A percentile compares a stretch with the other conserved stretches of the same genome.
phyloP scores from a whole-genome alignment of 2,113 vertebrate species.

The Sus scrofa region DNA sequence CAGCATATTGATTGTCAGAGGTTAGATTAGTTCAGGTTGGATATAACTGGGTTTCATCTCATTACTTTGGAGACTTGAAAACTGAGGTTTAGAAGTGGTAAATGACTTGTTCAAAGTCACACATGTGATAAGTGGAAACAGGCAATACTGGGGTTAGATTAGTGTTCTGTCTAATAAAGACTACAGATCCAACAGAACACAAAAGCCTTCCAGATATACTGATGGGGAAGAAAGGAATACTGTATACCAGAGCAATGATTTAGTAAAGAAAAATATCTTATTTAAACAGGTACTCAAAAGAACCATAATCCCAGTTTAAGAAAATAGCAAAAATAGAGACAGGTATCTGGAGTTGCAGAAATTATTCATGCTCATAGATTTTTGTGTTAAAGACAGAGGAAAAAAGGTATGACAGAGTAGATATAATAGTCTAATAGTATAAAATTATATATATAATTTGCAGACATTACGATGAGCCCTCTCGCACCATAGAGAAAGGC shows the following conservation, averaged over 20 bases:
- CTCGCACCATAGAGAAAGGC: background rate
- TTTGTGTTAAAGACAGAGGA: background rate
- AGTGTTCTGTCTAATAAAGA: background rate
- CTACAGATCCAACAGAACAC: background rate
- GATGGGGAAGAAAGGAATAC: background rate
- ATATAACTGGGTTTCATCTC: background rate
- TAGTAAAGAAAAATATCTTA: background rate
- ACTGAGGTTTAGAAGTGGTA: background rate
- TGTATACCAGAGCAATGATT: background rate
- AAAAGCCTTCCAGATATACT: background rate
- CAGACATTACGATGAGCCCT: background rate
- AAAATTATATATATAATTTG: background rate
- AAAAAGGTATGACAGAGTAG: background rate
- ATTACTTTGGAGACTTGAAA: background rate
- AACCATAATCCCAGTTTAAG: background rate
- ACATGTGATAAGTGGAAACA: background rate
- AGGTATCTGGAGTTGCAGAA: slow-evolving; percentile 1
- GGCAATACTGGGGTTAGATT: background rate
- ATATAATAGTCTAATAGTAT: background rate
- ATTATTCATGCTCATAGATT: background rate
- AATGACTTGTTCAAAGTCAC: slow-evolving; percentile 21
- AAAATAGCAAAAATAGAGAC: background rate
- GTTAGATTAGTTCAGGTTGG: background rate
- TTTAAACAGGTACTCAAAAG: background rate
- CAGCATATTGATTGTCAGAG: background rate